Evolutionary conservation across 2,113 vertebrate species (phyloP).

Genomic region (Desmodus rotundus): DNA sequence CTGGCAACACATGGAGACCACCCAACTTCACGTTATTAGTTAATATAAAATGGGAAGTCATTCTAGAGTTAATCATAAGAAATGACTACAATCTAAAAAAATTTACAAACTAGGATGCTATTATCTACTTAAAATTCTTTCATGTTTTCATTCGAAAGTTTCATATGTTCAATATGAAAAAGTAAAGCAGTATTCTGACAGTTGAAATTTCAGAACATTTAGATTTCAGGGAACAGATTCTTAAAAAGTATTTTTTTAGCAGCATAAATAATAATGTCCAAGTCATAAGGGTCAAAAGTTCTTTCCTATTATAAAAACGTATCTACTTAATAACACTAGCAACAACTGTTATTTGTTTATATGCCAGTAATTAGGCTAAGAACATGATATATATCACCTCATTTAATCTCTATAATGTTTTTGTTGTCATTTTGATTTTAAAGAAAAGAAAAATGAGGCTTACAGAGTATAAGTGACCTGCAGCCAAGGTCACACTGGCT

Average conservation of each 20-base stretch:
- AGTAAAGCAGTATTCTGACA: neutral
- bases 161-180: slow-evolving; percentile 35
- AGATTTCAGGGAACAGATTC: slow-evolving; percentile 6
- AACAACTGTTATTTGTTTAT: neutral
- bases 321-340: neutral
- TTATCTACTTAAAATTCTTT: slow-evolving; percentile 63
- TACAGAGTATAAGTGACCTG: neutral
- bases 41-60: slow-evolving; percentile 70
- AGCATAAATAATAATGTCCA: neutral
- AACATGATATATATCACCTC: neutral
- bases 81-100: slow-evolving; percentile 54
- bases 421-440: slow-evolving; percentile 17
- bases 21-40: slow-evolving; percentile 69
- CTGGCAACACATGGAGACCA: slow-evolving; percentile 82
- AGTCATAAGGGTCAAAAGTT: neutral
- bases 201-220: slow-evolving; percentile 55
- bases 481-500: neutral
- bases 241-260: slow-evolving; percentile 14
- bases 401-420: neutral
- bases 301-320: slow-evolving; percentile 25
- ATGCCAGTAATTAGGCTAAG: neutral
- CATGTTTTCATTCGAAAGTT: slow-evolving; percentile 54
- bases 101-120: slow-evolving; percentile 51
- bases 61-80: slow-evolving; percentile 74
- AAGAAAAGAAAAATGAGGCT: slow-evolving; percentile 1